These are phyloP conservation scores for Tricholauxania praeusta DNA, from an alignment of 2,888 invertebrate genomes.

Conservation along the genomic window DNA sequence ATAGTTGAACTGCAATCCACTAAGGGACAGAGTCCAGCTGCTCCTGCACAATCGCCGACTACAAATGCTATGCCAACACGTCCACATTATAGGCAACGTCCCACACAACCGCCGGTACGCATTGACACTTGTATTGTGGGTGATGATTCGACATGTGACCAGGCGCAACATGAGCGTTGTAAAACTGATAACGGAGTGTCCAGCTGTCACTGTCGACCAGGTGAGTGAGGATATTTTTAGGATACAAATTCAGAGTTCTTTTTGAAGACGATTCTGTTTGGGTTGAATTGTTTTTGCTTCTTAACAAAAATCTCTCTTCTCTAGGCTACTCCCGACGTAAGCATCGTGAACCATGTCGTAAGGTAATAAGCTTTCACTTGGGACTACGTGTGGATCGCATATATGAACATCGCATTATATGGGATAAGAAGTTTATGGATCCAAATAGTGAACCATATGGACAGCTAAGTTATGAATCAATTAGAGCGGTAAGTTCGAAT, in stretches of 20 bases:
- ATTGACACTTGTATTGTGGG: slow-evolving; percentile 96
- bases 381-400: slow-evolving; percentile 86
- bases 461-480: slow-evolving; percentile 85
- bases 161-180: slow-evolving; percentile 88
- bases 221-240: slow-evolving; percentile 56
- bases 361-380: slow-evolving; percentile 82
- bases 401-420: slow-evolving; percentile 82
- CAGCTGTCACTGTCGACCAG: slow-evolving; percentile 88
- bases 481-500: slow-evolving; percentile 80
- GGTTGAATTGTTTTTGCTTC: no score
- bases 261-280: no score
- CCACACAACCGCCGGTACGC: slow-evolving; percentile 69
- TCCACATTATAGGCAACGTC: slow-evolving; percentile 72
- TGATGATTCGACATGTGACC: slow-evolving; percentile 90
- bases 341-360: slow-evolving; percentile 81
- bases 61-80: slow-evolving; percentile 72
- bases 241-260: no score
- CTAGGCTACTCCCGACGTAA: slow-evolving; percentile 75
- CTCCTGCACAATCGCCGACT: slow-evolving; percentile 70
- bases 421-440: slow-evolving; percentile 81
- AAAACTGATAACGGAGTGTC: slow-evolving; percentile 88
- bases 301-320: not conserved
- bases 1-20: slow-evolving; percentile 59
- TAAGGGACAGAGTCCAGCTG: slow-evolving; percentile 65
- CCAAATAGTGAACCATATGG: slow-evolving; percentile 84